Evolutionary conservation across 2,113 vertebrate genomes (phyloP), one percentile per base, ranked within the genome.

Genomic region (Chascanopsetta lugubris): DNA sequence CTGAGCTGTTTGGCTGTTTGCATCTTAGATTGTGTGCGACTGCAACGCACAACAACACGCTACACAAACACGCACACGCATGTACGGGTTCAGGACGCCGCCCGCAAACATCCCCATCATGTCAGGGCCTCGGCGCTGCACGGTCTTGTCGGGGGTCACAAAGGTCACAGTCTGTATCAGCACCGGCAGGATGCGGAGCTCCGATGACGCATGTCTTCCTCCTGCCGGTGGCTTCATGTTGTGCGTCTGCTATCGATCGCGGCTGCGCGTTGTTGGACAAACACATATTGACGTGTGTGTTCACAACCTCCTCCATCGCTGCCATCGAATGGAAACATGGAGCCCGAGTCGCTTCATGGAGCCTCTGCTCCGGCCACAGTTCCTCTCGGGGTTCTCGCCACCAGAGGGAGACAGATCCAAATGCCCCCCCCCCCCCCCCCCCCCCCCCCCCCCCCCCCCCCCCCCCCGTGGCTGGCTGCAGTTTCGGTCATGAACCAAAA

Each of bases 241-340:
- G 47, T 25, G 32, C 2, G 53, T 50, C 34, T 24, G 25, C 4
- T 12, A 55, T 69, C 12, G 50, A 67, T 53, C 24, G 36, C 8
- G 8, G 50, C 72, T 48, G 60, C 20, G 2, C 27, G 38, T 40
- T 26, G 29, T 45, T 6, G 30, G 30, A 53, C 51, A 49, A 29
- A 61, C 40, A 34, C 47, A 26, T 21, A 69, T 69, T 27, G 76
- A 50, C 34, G 27, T 43, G n/a, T 25, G 18, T 15, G 7, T 42
- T 43, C 69, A 20, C 18, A 18, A 7, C 26, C 12, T 6, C 42
- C 2, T 62, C 20, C 20, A 12, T 47, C 17, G 22, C 67, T 34
- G 57, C n/a, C n/a, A n/a, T n/a, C n/a, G n/a, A n/a, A n/a, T n/a
- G n/a, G n/a, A n/a, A n/a, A n/a, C n/a, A n/a, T n/a, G n/a, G 13